Base-by-base conservation (phyloP, 2,113 vertebrate genomes). In the Hemiscyllium ocellatum region DNA sequence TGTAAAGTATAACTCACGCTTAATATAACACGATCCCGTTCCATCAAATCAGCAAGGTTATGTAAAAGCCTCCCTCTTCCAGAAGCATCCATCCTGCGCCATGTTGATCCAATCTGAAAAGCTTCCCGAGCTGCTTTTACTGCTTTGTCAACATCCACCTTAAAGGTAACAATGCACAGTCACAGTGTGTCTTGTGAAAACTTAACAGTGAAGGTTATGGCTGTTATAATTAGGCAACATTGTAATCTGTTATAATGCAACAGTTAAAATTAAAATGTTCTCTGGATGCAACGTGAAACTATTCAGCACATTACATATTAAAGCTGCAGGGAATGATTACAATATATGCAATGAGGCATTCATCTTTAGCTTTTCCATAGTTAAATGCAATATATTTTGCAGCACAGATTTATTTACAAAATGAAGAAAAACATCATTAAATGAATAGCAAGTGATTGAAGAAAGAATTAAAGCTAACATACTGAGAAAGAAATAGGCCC, bases 61-160 rank as follows among this genome's bases (percentile, higher is more conserved):
- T 97, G 97, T 26, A 99, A 93, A 0, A 99, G 97, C 24, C 96
- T 96, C 33, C 98, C 98, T 95, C 98, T 96, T 95, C 98, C 97
- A 0, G 98, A 99, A 96, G 98, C 98, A 96, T 99, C 98, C 98
- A 98, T 98, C 4, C 97, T 98, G 33, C 98, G 97, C 98, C 98
- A 99, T 61, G 97, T 96, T 24, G 98, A 99, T 4, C 98, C 98
- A 2, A 98, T 96, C 97, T 98, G 98, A 96, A 99, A 99, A 96
- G 98, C 98, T 50, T 98, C 97, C 85, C 98, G 97, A 65, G 98
- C 98, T n/a, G 98, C 98, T 96, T 97, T 97, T 86, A 99, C 98
- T 42, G 98, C 98, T 96, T 97, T 98, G 96, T 99, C 97, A 17
- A 99, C 72, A 93, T 99, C 98, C 0, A 97, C 98, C 98, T 99